These are phyloP conservation scores for Zaprionus lineosus DNA, from an alignment of 2,888 invertebrate species.

Conservation along the genomic window DNA sequence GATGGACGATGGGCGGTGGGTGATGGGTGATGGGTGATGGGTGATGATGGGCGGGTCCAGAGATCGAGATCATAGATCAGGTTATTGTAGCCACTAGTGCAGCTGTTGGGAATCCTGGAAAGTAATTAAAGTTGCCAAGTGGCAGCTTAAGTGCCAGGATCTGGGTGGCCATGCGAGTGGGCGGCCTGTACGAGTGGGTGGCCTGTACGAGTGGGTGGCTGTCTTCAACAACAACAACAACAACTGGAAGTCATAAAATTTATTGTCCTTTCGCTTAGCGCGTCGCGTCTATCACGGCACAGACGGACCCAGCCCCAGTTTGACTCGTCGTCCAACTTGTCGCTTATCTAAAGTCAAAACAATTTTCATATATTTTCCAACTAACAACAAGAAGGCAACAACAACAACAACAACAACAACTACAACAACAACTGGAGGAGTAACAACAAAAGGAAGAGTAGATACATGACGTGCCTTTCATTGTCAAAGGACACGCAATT, in stretches of 20 bases:
- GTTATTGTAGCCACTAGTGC: conserved; percentile 48
- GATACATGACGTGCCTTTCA: conserved; percentile 66
- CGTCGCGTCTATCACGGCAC: conserved; percentile 69
- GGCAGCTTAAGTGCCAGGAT: conserved; percentile 40
- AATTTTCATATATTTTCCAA: conserved; percentile 79
- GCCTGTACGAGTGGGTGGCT: conserved; percentile 10
- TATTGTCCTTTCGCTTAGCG: conserved; percentile 71
- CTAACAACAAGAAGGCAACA: conserved; percentile 12
- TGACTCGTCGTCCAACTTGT: conserved; percentile 52
- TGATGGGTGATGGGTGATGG: no score
- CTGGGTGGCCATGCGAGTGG: neutral
- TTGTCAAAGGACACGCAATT: conserved; percentile 78
- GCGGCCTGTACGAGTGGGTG: neutral
- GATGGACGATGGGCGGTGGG: no score
- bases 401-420: conserved; percentile 14
- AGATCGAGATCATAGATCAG: conserved; percentile 41
- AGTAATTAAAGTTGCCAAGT: conserved; percentile 64
- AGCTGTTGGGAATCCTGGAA: conserved; percentile 49
- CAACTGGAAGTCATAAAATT: conserved; percentile 78
- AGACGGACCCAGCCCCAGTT: conserved; percentile 22
- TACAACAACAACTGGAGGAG: neutral
- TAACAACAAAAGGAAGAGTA: neutral
- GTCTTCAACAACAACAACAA: no score
- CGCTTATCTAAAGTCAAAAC: conserved; percentile 82
- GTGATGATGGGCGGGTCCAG: conserved; percentile 1